Evolutionary conservation across 2,113 vertebrate species (phyloP).

Genomic region (Antigone vipio): DNA sequence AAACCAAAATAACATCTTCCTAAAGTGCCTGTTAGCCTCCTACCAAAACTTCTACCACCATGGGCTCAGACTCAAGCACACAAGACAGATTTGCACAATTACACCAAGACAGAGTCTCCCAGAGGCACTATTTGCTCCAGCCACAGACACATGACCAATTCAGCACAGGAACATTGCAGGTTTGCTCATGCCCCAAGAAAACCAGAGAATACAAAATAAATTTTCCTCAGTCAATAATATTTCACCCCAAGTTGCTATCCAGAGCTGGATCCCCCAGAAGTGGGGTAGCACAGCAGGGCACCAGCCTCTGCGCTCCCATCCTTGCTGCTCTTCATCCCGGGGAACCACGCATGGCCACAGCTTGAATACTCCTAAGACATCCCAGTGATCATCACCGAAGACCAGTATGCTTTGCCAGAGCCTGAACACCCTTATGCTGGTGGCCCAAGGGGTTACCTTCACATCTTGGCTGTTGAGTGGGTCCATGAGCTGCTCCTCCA

Average conservation of each 20-base stretch:
- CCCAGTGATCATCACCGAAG: background rate
- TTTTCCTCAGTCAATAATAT: background rate
- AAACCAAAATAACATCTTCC: background rate
- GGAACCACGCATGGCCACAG: background rate
- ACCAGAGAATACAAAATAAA: background rate
- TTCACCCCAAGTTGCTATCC: background rate
- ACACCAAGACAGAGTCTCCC: background rate
- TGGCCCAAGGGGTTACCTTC: slow-evolving; percentile 69
- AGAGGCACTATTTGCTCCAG: background rate
- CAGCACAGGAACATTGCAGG: accelerated
- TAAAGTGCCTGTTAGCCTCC: background rate
- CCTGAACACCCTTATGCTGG: background rate
- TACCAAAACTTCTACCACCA: background rate
- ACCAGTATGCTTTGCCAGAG: background rate
- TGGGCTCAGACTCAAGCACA: background rate
- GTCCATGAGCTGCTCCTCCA: slow-evolving; percentile 88
- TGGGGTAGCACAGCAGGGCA: background rate
- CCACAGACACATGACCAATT: accelerated
- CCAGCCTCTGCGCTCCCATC: background rate
- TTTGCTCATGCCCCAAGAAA: background rate
- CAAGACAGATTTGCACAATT: background rate
- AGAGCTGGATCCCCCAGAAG: background rate
- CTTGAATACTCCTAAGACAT: background rate
- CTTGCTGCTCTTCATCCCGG: background rate
- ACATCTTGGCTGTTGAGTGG: slow-evolving; percentile 78